Base-by-base conservation (phyloP, 2,797 vertebrate species). In the Chaunax sp. region DNA sequence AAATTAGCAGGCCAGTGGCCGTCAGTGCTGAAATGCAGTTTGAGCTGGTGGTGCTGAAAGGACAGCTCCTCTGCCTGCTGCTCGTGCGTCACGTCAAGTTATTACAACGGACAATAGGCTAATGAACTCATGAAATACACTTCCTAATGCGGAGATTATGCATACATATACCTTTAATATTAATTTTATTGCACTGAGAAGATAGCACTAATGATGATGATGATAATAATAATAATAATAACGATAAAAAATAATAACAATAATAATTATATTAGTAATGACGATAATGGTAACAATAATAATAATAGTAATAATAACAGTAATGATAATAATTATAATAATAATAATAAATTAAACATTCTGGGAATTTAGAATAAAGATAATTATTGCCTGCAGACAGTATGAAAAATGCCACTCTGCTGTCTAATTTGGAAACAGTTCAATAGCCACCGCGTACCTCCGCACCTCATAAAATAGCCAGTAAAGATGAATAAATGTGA, bases 1-100 rank as follows among this genome's bases (percentile, higher is more conserved):
- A 15, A 49, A 60, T 72, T 70, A 77, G 45, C 73, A 47, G 55
- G 70, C 69, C 66, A 57, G 64, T 66, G 74, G 65, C 66, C 62
- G 50, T 47, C 72, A 19, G 68, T 69, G 67, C 47, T 78, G 77
- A 72, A 65, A 62, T 28, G 68, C 64, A 66, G 73, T 66, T 64
- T 58, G 78, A 77, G 69, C 14, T 35, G 67, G 73, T 75, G 89
- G 92, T 92, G 90, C 92, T 94, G 91, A 93, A 93, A 86, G 88
- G 88, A 93, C 92, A 93, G 92, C 87, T 92, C 90, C 91, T 71
- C 69, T 50, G 70, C 57, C 49, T 69, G 53, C 73, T 64, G 56
- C 61, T 28, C 52, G 6, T 35, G 41, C 68, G 43, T 64, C 69
- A 44, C 69, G 69, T 40, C 41, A 11, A 80, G 80, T 66, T 76